Evolutionary conservation across 2,113 vertebrate species (phyloP).

Genomic region (Orthonyx spaldingii): DNA sequence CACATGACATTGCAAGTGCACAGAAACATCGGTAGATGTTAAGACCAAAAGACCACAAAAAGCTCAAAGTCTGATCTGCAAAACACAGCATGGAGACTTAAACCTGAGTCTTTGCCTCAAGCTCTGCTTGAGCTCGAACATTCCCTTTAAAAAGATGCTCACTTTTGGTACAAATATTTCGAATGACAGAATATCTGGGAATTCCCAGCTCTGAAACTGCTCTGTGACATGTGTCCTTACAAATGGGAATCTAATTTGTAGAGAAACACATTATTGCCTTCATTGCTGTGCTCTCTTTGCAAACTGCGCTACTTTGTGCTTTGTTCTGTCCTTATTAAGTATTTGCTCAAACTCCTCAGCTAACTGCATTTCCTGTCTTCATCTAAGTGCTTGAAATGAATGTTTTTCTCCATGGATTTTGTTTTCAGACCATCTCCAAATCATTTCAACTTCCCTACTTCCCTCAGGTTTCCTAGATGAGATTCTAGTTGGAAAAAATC

Average conservation of each 20-base stretch:
- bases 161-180: neutral
- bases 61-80: neutral
- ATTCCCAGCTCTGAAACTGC: neutral
- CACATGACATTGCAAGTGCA: neutral
- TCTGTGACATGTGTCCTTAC: neutral
- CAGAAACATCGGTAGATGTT: neutral
- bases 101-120: neutral
- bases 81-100: neutral
- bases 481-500: neutral
- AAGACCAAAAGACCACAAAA: neutral
- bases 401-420: neutral
- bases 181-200: neutral
- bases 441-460: neutral
- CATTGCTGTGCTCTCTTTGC: neutral
- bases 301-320: neutral
- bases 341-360: neutral
- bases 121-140: neutral
- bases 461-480: neutral
- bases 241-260: neutral
- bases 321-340: neutral
- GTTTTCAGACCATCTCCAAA: neutral
- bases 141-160: neutral
- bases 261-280: neutral
- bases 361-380: neutral
- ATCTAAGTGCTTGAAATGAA: neutral